A percentile compares a stretch with the other conserved stretches of the same genome.
Evolutionary conservation across 2,888 invertebrate species (phyloP).

Genomic region (Agrochola circellaris): DNA sequence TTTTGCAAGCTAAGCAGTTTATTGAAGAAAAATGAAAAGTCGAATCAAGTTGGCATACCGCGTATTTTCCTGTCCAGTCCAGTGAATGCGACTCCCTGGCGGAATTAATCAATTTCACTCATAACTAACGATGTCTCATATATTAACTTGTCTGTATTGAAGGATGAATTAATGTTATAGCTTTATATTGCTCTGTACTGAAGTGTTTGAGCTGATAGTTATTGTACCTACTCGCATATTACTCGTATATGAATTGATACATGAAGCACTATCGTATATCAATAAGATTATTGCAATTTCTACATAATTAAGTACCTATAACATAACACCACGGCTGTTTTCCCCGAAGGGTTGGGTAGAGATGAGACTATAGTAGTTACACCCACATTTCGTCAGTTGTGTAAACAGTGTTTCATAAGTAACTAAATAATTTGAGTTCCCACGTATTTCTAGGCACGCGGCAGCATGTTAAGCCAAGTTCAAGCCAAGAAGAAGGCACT

Average conservation of each 20-base stretch:
- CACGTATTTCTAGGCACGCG: no score
- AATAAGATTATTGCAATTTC: no score
- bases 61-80: slow-evolving; percentile 22
- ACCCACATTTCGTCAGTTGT: no score
- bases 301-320: not conserved
- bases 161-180: slow-evolving; percentile 46
- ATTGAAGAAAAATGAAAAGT: not conserved
- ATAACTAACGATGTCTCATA: slow-evolving; percentile 72
- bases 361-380: no score
- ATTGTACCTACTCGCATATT: not conserved
- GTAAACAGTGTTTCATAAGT: no score
- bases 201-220: slow-evolving; percentile 38
- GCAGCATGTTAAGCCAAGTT: no score
- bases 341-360: no score
- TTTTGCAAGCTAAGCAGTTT: not conserved
- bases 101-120: slow-evolving; percentile 81
- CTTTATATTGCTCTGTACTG: slow-evolving; percentile 43
- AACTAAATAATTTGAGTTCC: no score
- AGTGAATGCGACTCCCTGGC: slow-evolving; percentile 49
- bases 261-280: not conserved
- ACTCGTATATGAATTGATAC: not conserved
- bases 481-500: no score
- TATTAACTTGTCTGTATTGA: slow-evolving; percentile 70
- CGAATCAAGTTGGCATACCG: slow-evolving; percentile 38
- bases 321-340: no score